Evolutionary conservation across 1,140 invertebrate genomes (phyloP).

Genomic region (Leptinotarsa texana): DNA sequence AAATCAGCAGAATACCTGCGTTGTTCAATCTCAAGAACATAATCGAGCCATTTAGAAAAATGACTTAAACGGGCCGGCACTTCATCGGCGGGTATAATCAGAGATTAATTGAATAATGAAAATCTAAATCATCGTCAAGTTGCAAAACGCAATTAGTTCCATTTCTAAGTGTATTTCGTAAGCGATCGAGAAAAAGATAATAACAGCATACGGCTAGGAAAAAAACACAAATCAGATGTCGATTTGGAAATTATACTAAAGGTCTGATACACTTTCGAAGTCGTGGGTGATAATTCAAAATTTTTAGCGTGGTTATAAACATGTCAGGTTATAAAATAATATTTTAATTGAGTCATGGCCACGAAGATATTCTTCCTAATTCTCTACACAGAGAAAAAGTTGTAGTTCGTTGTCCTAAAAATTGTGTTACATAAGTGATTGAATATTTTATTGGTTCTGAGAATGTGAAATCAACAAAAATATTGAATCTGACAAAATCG

Average conservation of each 20-base stretch:
- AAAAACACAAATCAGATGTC: constrained; percentile 15
- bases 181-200: constrained; percentile 17
- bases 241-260: constrained; percentile 17
- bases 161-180: constrained; percentile 13
- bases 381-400: constrained; percentile 16
- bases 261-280: constrained; percentile 39
- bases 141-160: constrained; percentile 15
- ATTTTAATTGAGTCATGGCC: constrained; percentile 34
- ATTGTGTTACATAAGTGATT: no score
- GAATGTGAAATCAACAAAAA: no score
- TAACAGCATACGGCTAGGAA: constrained; percentile 9
- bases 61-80: neutral
- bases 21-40: neutral
- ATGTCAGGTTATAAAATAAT: constrained; percentile 28
- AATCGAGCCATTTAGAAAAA: neutral
- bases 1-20: neutral
- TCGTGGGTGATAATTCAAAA: constrained; percentile 45
- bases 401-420: no score
- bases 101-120: constrained; percentile 16
- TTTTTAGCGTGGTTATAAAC: constrained; percentile 34
- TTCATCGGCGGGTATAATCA: constrained; percentile 2
- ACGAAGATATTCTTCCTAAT: constrained; percentile 25
- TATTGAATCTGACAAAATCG: no score
- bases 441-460: no score
- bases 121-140: constrained; percentile 16